Conservation (phyloP, 2,113 vertebrate genomes). For the Cariama cristata region DNA sequence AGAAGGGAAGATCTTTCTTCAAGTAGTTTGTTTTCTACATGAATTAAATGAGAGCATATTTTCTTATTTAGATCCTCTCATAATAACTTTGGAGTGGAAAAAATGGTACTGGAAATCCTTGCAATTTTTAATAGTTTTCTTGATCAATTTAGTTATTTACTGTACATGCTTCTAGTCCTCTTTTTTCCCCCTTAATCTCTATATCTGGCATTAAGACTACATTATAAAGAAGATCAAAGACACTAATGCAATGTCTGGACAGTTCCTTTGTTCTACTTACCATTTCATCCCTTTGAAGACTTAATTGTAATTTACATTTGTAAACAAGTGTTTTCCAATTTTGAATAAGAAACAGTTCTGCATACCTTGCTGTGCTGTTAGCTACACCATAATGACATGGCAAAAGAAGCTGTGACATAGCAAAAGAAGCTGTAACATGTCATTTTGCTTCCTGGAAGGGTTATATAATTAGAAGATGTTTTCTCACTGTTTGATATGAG, state of each 20-base stretch:
- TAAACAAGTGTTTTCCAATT: neutral
- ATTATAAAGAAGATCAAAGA: conserved; percentile 53
- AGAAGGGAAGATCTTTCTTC: neutral
- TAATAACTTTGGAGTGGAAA: neutral
- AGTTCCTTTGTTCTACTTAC: conserved; percentile 41
- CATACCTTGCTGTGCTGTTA: neutral
- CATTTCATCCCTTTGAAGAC: conserved; percentile 33
- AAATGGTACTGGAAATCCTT: neutral
- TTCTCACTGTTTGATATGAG: neutral
- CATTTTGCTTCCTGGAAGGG: neutral
- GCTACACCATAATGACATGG: neutral
- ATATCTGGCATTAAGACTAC: neutral
- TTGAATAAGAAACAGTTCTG: neutral
- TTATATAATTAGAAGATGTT: neutral
- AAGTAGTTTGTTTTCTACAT: neutral
- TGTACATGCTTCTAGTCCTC: neutral
- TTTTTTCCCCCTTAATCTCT: neutral
- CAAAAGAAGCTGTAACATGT: neutral
- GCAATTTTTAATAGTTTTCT: neutral
- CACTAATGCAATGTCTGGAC: conserved; percentile 53
- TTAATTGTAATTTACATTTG: conserved; percentile 25
- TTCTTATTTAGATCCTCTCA: neutral
- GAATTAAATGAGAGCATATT: neutral
- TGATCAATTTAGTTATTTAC: neutral
- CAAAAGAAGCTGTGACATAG: neutral